Conservation (phyloP, 2,888 invertebrate genomes). For the Escarpia spicata region DNA sequence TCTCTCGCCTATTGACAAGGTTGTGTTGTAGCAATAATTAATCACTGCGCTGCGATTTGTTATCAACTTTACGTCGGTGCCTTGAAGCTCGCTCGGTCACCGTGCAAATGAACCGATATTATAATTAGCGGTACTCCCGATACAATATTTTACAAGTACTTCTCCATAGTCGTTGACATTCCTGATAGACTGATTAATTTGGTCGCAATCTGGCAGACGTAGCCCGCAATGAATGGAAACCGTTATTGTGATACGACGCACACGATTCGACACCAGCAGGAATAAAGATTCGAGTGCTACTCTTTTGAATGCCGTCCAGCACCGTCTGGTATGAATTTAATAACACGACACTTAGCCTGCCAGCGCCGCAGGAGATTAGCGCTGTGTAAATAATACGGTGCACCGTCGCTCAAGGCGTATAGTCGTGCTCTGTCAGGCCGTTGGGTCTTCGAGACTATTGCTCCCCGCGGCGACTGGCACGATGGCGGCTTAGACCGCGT, state of each 20-base stretch:
- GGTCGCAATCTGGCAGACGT: not conserved
- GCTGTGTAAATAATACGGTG: not conserved
- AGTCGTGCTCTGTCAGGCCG: not conserved
- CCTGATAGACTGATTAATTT: not conserved
- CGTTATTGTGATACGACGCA: not conserved
- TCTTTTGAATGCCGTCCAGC: not conserved
- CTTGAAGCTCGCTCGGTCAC: not conserved
- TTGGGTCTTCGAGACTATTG: not conserved
- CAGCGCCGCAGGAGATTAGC: not conserved
- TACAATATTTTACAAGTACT: not conserved
- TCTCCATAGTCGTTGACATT: not conserved
- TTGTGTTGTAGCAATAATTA: not conserved
- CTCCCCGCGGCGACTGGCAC: not conserved
- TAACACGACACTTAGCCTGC: not conserved
- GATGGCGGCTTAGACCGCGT: not conserved
- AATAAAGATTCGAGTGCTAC: not conserved
- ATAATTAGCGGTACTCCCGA: not conserved
- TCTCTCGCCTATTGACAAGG: not conserved
- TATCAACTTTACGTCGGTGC: not conserved
- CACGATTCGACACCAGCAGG: not conserved
- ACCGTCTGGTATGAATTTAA: not conserved
- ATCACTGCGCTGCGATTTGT: not conserved
- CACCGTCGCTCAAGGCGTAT: not conserved
- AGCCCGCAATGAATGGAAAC: not conserved
- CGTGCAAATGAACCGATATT: not conserved